A percentile compares a stretch with the other conserved stretches of the same genome.
phyloP scores from a whole-genome alignment of 1,140 invertebrate species.

The Augochlora pura region DNA sequence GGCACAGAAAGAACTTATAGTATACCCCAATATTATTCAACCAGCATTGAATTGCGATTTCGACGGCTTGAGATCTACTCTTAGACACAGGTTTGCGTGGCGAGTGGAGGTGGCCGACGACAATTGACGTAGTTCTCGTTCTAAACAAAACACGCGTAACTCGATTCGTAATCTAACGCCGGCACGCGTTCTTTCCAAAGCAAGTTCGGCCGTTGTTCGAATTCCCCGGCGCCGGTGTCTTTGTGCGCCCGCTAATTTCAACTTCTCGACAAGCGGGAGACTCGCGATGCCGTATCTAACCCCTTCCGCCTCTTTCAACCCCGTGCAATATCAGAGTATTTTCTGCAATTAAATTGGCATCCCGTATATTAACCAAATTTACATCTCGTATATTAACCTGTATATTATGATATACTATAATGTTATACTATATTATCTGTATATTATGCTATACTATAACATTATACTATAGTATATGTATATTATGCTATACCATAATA shows the following conservation, averaged over 20 bases:
- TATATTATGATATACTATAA: too few relatives aligned
- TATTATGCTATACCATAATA: too few relatives aligned
- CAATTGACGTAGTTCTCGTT: neutral
- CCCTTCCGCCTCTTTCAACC: too few relatives aligned
- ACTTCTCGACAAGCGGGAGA: neutral
- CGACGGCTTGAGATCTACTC: neutral
- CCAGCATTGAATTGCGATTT: too few relatives aligned
- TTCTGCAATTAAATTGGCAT: slow-evolving; percentile 65
- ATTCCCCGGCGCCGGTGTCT: slow-evolving; percentile 36
- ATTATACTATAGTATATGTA: too few relatives aligned
- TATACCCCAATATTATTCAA: too few relatives aligned
- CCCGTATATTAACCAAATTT: slow-evolving; percentile 65
- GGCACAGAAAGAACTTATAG: too few relatives aligned
- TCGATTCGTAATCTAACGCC: slow-evolving; percentile 7
- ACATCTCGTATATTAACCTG: slow-evolving; percentile 63
- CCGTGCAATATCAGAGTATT: slow-evolving; percentile 8
- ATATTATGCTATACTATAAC: too few relatives aligned
- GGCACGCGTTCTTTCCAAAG: slow-evolving; percentile 20
- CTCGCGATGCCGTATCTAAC: neutral
- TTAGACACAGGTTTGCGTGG: neutral
- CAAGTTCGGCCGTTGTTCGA: slow-evolving; percentile 22
- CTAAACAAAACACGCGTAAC: slow-evolving; percentile 7
- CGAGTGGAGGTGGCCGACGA: neutral
- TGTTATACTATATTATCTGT: too few relatives aligned
- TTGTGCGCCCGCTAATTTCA: slow-evolving; percentile 52